Evolutionary conservation across 2,797 vertebrate genomes (phyloP), one percentile per base, ranked within the genome.

Genomic region (Dromococcyx pavoninus): DNA sequence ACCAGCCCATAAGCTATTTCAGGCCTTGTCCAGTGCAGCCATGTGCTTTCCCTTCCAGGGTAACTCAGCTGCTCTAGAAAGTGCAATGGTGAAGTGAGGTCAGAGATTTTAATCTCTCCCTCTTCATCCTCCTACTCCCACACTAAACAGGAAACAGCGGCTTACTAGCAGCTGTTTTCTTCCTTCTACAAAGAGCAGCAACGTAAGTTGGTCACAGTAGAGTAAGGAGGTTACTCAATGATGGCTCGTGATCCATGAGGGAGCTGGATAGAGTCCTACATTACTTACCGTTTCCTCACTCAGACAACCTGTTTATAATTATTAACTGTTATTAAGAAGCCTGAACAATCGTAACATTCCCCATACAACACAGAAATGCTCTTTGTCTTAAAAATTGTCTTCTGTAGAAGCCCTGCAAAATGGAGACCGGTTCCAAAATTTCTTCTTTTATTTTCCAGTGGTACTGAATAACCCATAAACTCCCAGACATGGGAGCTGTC

Each of bases 41-140:
- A 61, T 1, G 2, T 7, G 10, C 73, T 77, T 87, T 87, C 67
- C 78, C 53, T 87, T 69, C 25, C 71, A 89, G 28, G 13, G 39
- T 91, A 93, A 94, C 77, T 95, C 92, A 88, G 90, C 90, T 85
- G 50, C 71, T 92, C 74, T 92, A 82, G 25, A 46, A 91, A 90
- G 37, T 8, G 30, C 44, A 79, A 33, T 64, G 39, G 43, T 66
- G 35, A 77, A 95, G 48, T 11, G 27, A 92, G 35, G 70, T 62
- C 88, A 85, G 77, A 44, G 64, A 64, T 66, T 79, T 77, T 44
- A 91, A 75, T 32, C 35, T 93, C 53, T 82, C 35, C 33, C n/a
- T 89, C 54, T 41, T 88, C 58, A 66, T 85, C 67, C 57, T 79
- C 69, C 51, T 82, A 37, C 69, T 88, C 80, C 44, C 56, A 76